Conservation (phyloP, 2,113 vertebrate genomes). For the Phaethon lepturus region DNA sequence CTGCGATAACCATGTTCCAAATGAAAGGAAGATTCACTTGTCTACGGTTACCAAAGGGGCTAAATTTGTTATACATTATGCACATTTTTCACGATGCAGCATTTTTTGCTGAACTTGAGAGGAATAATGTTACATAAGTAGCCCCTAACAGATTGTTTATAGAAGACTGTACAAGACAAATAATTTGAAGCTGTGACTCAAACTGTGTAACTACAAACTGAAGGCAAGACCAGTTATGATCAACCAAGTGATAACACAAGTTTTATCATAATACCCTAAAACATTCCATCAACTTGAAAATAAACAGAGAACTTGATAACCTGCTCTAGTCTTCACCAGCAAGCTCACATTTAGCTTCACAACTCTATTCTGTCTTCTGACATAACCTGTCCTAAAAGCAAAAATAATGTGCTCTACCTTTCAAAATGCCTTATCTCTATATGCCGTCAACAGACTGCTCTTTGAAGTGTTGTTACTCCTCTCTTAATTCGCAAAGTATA, state of each 20-base stretch:
- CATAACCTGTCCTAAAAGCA: neutral
- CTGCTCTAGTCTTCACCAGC: neutral
- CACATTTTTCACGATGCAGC: slow-evolving; percentile 41
- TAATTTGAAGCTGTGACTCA: slow-evolving; percentile 49
- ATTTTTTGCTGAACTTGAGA: slow-evolving; percentile 57
- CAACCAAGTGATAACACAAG: neutral
- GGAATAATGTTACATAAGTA: slow-evolving; percentile 50
- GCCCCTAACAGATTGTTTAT: slow-evolving; percentile 40
- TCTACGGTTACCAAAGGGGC: slow-evolving; percentile 7
- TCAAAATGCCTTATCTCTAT: neutral
- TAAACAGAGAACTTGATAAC: neutral
- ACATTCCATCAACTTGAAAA: neutral
- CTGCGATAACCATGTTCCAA: neutral
- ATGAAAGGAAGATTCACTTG: neutral
- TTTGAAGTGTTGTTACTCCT: neutral
- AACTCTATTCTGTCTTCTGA: neutral
- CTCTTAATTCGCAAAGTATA: neutral
- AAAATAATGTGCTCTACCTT: neutral
- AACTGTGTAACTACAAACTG: slow-evolving; percentile 10
- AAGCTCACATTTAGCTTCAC: neutral
- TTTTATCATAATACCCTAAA: slow-evolving; percentile 3
- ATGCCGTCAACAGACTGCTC: neutral
- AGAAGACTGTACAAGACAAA: slow-evolving; percentile 24
- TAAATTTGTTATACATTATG: slow-evolving; percentile 50
- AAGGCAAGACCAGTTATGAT: slow-evolving; percentile 29